These are phyloP conservation scores for Vollenhovia emeryi DNA, from an alignment of 1,140 invertebrate genomes.

Conservation along the genomic window DNA sequence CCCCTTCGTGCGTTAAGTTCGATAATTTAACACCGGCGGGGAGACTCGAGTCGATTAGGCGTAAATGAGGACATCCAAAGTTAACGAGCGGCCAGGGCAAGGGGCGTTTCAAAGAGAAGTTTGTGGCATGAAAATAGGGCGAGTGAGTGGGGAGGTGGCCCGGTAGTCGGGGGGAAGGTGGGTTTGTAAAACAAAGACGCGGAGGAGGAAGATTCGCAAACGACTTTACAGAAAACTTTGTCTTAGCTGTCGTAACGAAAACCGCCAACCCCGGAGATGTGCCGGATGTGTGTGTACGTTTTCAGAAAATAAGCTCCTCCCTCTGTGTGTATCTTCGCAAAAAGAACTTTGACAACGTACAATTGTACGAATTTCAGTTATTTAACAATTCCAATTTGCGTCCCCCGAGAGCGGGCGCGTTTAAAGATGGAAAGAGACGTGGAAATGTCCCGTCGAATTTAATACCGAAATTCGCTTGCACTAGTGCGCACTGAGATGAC, in stretches of 20 bases:
- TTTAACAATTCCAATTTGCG: neutral
- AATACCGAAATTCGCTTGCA: no score
- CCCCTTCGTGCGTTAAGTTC: conserved; percentile 66
- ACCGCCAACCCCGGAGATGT: conserved; percentile 11
- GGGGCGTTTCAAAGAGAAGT: conserved; percentile 64
- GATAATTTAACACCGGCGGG: conserved; percentile 67
- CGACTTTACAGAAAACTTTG: conserved; percentile 67
- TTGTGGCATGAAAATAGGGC: conserved; percentile 59
- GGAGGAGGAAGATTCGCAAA: conserved; percentile 33
- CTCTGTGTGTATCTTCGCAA: neutral
- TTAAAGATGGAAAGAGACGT: neutral
- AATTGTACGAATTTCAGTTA: neutral
- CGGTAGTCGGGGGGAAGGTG: neutral
- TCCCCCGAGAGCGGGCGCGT: no score
- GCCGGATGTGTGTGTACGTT: neutral
- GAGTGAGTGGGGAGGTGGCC: neutral
- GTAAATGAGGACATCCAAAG: conserved; percentile 72
- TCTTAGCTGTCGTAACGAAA: conserved; percentile 55
- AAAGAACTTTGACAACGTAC: neutral
- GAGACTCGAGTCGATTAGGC: conserved; percentile 71
- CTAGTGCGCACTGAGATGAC: no score
- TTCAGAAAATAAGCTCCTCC: neutral
- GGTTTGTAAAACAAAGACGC: conserved; percentile 57
- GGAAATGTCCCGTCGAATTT: neutral
- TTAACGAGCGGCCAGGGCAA: conserved; percentile 66